Evolutionary conservation across 2,797 vertebrate genomes (phyloP), one percentile per base, ranked within the genome.

Genomic region (Tenualosa ilisha): DNA sequence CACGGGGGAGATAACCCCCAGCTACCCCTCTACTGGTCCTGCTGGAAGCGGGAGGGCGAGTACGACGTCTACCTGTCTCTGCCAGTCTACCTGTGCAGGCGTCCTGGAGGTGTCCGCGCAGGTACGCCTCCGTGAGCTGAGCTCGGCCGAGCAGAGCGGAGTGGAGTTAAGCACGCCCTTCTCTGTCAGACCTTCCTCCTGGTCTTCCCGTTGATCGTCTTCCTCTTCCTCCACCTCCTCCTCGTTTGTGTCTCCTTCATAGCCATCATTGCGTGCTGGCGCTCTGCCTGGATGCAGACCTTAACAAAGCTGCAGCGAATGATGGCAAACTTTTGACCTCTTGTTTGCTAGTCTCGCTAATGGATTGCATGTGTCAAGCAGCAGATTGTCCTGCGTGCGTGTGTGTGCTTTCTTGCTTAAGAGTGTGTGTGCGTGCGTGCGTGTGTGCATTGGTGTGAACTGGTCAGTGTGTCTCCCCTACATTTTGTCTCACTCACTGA

Each of bases 31-130:
- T 95, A 96, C 95, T 96, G 95, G 95, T 96, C 96, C 93, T 96
- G 95, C 92, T 96, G 96, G 96, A 96, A 95, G 93, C 94, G 95
- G 86, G 95, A 96, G 87, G 95, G 95, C 86, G 95, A 96, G 92
- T 96, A 95, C 90, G 96, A 96, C 87, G 96, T 96, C 92, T 96
- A 96, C 94, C 95, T 96, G 91, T 96, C 95, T 87, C 93, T 96
- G 85, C 96, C 96, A 12, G 95, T 96, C 84, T 96, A 96, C 93
- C 94, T 96, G 91, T 96, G 95, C 93, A 95, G 95, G 89, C 95
- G 95, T 93, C 94, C 94, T 6, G 95, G 95, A 92, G 95, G 93
- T 92, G 93, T 95, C 94, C 94, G 94, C 91, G 93, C 96, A 96
- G 96, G 96, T 96, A 96, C 88, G 96, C 93, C 5, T 43, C 68